Base-by-base conservation (phyloP, 2,797 vertebrate genomes). In the Onychomys leucogaster region DNA sequence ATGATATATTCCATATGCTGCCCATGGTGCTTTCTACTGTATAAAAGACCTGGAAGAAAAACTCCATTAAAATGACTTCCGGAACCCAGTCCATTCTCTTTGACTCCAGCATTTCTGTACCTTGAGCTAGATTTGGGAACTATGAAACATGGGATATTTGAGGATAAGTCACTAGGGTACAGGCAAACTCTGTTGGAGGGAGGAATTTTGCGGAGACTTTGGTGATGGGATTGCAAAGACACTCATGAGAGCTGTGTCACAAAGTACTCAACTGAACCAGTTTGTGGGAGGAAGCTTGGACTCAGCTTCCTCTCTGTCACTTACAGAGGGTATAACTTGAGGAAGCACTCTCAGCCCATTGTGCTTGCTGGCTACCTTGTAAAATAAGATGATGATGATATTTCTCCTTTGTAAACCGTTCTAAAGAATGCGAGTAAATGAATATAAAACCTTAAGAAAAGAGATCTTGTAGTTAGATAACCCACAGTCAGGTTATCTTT, bases 1-100 rank as follows among this genome's bases (percentile, higher is more conserved):
- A 61, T 78, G 92, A 94, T 27, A 89, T 37, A 10, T 89, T 95
- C 86, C 92, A 86, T 78, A 89, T 92, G 61, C 49, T 6, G 6
- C 46, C 17, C 29, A 29, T 0, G 7, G 27, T 46, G 61, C 69
- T 41, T 85, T 37, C n/a, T 41, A 23, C 5, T 46, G 16, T 32
- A 19, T 41, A 90, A 71, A 90, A 71, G 14, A n/a, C 8, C 3
- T 34, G 86, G 77, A 87, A 27, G 59, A 89, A 89, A 82, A 14
- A 61, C 17, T 27, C 10, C 25, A 21, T 67, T 67, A 21, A 92
- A 92, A 93, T 37, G 80, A 19, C 37, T 81, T 13, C 12, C 65
- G 49, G 11, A 93, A 5, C 52, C 57, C 82, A 29, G 25, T 49
- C 5, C 27, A 49, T 93, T 10, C 10, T 87, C 6, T 4, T 27